Base-by-base conservation (phyloP, 2,888 invertebrate genomes). In the Micropterix aruncella region DNA sequence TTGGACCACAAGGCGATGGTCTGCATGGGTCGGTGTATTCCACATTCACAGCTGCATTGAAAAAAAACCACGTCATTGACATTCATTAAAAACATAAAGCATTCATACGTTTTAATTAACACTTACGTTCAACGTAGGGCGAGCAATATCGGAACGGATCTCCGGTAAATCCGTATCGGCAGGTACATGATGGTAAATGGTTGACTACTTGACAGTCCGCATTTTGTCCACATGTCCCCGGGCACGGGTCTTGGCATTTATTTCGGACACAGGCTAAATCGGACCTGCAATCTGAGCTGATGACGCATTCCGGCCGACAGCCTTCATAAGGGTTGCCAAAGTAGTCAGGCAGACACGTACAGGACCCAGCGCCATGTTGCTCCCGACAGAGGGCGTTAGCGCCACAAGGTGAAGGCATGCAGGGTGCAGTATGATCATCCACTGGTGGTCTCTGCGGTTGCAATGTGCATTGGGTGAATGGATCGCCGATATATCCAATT, bases 261-360 rank as follows among this genome's bases (percentile, higher is more conserved):
- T 77, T 79, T 53, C 75, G 76, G 2, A 82, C 64, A 54, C 86
- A 86, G 3, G 83, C 83, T 55, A 61, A 74, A 54, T 79, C 77
- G 2, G 81, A 74, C 1, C 79, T 63, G 56, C 86, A 86, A 56
- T 85, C 85, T 1, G 80, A 77, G 58, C 81, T 83, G 2, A 81
- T 62, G 1, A 77, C 66, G 58, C 85, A 86, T 65, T 85, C 83
- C 12, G 83, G 83, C 44, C 84, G 70, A 55, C 85, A 86, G 12
- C 79, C 80, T 61, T 82, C 80, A 52, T 85, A 85, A 17, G 87
- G 86, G 63, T 87, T 83, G 47, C 88, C 88, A 51, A 78, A 71
- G 55, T 80, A 83, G 44, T 79, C 80, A 14, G 79, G 73, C 18
- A 79, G 56, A 56, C 88, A 88, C 48, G 73, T 71, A 54, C 88